Evolutionary conservation across 2,113 vertebrate species (phyloP), one percentile per base, ranked within the genome.

Genomic region (Cynopterus brachyotis): DNA sequence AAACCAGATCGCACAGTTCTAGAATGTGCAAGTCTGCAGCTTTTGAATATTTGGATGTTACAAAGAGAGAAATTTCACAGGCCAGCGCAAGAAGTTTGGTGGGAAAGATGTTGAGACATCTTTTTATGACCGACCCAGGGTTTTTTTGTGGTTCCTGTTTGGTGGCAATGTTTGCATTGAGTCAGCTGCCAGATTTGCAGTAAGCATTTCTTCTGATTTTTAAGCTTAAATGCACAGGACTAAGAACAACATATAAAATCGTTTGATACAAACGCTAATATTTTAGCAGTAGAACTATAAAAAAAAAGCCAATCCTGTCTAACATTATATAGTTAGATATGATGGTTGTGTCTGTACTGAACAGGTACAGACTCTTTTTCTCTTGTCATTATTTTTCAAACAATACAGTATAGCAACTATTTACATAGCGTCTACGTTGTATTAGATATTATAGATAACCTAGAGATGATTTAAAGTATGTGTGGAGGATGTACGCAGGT

Each of bases 101-200:
- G 69, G 66, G 45, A 76, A 72, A 85, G 35, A 73, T 20, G 66
- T 0, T 32, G 24, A 91, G 53, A 81, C 19, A 69, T 70, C 8
- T 86, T 95, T 78, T 85, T 37, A 28, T 73, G 55, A 67, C 66
- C 94, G 55, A 80, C 67, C 84, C 72, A 78, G 70, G 59, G 64
- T 72, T 93, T 95, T 47, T 89, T 66, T 82, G 80, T 72, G 90
- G 69, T 92, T 97, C 83, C 55, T 53, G 35, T 59, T 75, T 75
- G 66, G 32, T 30, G 28, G 72, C 64, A 53, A 92, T 12, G 24
- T 92, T 79, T 81, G 37, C 62, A 50, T 42, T 81, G 50, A 93
- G 60, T 95, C 76, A 78, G 59, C 55, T 69, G 32, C 17, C 45
- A 76, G 35, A 92, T 28, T 20, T 62, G 12, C 47, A 78, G 47